Base-by-base conservation (phyloP, 2,888 invertebrate genomes). In the Anthoptus insignis region DNA sequence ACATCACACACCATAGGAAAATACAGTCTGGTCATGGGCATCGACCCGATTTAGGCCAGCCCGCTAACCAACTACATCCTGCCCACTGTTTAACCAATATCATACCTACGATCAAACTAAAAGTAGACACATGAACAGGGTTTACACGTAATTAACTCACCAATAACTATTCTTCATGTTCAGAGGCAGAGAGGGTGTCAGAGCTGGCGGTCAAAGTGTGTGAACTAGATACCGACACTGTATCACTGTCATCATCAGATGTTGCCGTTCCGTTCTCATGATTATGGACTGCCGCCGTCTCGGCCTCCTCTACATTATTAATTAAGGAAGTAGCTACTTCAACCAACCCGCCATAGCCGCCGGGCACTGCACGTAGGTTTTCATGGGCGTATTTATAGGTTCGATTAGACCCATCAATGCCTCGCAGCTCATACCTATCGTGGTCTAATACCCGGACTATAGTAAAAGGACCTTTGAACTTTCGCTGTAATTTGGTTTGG, bases 331-430 rank as follows among this genome's bases (percentile, higher is more conserved):
- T 6, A 7, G 47, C 47, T 7, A 58, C 13, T n/a, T 58, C 58
- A 0, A 49, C n/a, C 45, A 71, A 39, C 1, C 64, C 64, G 2
- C 29, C 60, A 45, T 53, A 32, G 5, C 69, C 72, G 16, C 45
- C 27, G 16, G 72, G 72, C 37, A 72, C 67, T 45, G 22, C 11
- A 9, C 70, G 70, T 19, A 73, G 67, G 45, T 69, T 72, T 21
- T 74, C 73, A 24, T 72, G 71, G 0, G 75, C 37, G 16, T 70
- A 70, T 49, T 75, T 73, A 42, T 58, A 66, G 5, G 24, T 60
- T 7, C 72, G 21, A 22, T 72, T 32, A 4, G 72, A 67, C 7
- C 67, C 54, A 56, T 24, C 14, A 5, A 70, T 16, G n/a, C 14
- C 52, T 65, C 61, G 37, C 27, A 64, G 29, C 39, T 57, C 57